Conservation (phyloP, 2,113 vertebrate species). For the Thoracochromis brauschi region DNA sequence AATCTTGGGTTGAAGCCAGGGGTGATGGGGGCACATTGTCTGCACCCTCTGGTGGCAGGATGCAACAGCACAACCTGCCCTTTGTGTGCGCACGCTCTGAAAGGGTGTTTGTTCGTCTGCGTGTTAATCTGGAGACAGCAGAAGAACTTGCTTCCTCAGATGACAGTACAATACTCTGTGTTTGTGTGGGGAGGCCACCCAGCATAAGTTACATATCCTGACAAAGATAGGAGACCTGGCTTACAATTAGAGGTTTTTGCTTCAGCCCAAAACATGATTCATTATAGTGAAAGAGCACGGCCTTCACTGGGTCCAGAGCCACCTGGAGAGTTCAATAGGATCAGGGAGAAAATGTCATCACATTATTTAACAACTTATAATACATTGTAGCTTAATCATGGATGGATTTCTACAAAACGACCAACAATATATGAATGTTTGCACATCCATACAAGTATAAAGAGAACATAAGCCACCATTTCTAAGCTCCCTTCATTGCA, state of each 20-base stretch:
- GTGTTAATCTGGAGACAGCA: neutral
- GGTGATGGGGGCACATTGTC: slow-evolving; percentile 67
- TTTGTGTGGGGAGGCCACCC: slow-evolving; percentile 46
- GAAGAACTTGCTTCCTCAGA: slow-evolving; percentile 27
- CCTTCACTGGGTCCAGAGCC: slow-evolving; percentile 3
- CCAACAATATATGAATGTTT: slow-evolving; percentile 29
- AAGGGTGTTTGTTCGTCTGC: neutral
- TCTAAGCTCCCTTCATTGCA: slow-evolving; percentile 48
- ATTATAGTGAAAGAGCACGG: slow-evolving; percentile 8
- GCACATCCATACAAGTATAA: slow-evolving; percentile 19
- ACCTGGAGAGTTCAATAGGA: slow-evolving; percentile 35
- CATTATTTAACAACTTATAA: neutral
- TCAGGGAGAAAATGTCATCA: slow-evolving; percentile 29
- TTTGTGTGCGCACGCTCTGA: neutral
- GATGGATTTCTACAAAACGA: neutral
- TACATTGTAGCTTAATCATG: neutral
- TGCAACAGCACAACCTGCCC: slow-evolving; percentile 41
- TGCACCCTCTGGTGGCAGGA: slow-evolving; percentile 74
- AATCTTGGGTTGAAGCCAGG: slow-evolving; percentile 28
- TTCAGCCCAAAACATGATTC: slow-evolving; percentile 45
- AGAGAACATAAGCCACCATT: slow-evolving; percentile 51
- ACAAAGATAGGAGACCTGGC: slow-evolving; percentile 43
- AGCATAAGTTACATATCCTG: slow-evolving; percentile 41
- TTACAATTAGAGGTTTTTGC: slow-evolving; percentile 39
- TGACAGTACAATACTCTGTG: slow-evolving; percentile 18